These are phyloP conservation scores for Micrasema minimum DNA, from an alignment of 1,140 invertebrate genomes.

Conservation along the genomic window DNA sequence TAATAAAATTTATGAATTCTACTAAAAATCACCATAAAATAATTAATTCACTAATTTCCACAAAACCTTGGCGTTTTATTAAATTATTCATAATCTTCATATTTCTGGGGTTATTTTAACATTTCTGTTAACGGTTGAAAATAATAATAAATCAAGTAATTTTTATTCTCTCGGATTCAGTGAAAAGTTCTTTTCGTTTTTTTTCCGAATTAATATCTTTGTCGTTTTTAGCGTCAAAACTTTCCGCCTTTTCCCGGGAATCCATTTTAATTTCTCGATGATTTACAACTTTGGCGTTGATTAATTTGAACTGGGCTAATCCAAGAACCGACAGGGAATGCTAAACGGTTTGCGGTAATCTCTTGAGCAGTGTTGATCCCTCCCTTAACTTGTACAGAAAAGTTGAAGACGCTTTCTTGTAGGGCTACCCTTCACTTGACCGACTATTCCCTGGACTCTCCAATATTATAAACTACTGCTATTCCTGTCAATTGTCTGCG, in stretches of 20 bases:
- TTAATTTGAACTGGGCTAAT: slow-evolving; percentile 16
- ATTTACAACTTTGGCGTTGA: slow-evolving; percentile 18
- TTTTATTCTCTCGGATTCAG: neutral
- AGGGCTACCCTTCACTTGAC: no score
- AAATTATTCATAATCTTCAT: no score
- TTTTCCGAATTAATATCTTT: neutral
- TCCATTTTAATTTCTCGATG: slow-evolving; percentile 13
- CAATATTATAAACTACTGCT: no score
- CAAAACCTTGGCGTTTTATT: no score
- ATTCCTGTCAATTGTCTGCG: no score
- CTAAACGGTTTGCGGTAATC: neutral
- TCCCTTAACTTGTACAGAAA: neutral
- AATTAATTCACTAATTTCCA: no score
- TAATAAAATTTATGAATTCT: no score
- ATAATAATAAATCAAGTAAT: neutral
- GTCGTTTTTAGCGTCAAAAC: slow-evolving; percentile 12
- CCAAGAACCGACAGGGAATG: neutral
- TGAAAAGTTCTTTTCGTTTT: neutral
- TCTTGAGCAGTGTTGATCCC: neutral
- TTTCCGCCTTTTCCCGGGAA: slow-evolving; percentile 1
- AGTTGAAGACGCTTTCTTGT: neutral
- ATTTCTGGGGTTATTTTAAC: no score
- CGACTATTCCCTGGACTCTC: no score
- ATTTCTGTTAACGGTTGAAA: no score
- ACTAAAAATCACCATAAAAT: no score